Evolutionary conservation across 2,113 vertebrate genomes (phyloP), one percentile per base, ranked within the genome.

Genomic region (Eulemur rufifrons): DNA sequence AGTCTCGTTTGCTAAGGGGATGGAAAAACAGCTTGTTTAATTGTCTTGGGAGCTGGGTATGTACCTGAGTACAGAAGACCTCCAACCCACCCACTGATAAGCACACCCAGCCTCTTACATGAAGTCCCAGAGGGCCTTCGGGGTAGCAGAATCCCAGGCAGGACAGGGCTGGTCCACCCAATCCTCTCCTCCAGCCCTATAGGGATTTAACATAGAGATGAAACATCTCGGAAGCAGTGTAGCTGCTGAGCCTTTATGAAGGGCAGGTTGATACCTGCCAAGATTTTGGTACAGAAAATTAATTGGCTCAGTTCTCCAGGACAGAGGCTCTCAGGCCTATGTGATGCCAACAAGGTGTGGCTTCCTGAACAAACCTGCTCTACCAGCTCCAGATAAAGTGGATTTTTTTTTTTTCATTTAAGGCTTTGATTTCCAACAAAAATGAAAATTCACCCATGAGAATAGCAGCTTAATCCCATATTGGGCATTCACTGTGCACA

Each of bases 341-440:
- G 1, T n/a, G 77, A 93, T 77, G 82, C 54, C 80, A 87, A 56
- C 50, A 54, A 83, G 78, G 83, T 82, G 89, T 77, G 52, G 39
- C 68, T 93, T 87, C 77, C 71, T 64, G 37, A 27, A 34, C 45
- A 96, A 97, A 97, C 93, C 91, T 89, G 95, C 50, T 96, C 88
- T 39, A 74, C 93, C 89, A 97, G 83, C 37, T 93, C 80, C 59
- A 77, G 69, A 86, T 17, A n/a, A 92, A 77, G 92, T 56, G 76
- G 82, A 81, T 63, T 89, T 69, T 96, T 68, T 68, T 68, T 86
- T 50, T 50, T 54, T 54, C 52, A 54, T 50, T 92, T 50, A 95
- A 93, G 66, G n/a, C 23, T 77, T 88, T 94, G 54, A 45, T 73
- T 93, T 54, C 88, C 80, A 56, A 88, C 11, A 77, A 71, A 90